phyloP scores from a whole-genome alignment of 2,113 vertebrate genomes.

The Semicossyphus pulcher region DNA sequence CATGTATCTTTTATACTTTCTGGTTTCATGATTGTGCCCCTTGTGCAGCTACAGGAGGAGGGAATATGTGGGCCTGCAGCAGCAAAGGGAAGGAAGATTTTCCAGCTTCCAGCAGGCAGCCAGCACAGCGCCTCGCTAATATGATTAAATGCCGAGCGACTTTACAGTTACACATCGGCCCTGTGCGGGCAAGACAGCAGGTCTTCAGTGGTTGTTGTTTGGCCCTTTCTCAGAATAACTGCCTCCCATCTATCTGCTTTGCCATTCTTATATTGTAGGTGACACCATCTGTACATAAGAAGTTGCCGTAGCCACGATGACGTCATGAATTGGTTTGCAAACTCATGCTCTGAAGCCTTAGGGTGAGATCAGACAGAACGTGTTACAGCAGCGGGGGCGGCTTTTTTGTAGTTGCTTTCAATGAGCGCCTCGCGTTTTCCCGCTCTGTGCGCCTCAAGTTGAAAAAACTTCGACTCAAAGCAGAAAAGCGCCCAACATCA shows the following conservation, averaged over 20 bases:
- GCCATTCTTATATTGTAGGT: not conserved
- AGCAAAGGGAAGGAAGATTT: not conserved
- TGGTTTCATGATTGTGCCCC: not conserved
- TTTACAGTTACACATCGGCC: not conserved
- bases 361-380: too few relatives aligned
- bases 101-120: not conserved
- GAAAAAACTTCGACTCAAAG: too few relatives aligned
- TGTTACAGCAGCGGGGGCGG: too few relatives aligned
- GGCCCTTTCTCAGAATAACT: not conserved
- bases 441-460: too few relatives aligned
- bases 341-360: too few relatives aligned
- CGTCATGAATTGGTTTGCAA: too few relatives aligned
- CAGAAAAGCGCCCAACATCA: too few relatives aligned
- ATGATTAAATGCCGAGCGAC: not conserved
- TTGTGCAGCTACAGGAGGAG: not conserved
- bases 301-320: too few relatives aligned
- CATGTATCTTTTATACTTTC: conserved; percentile 4
- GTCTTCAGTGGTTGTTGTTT: not conserved
- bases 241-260: not conserved
- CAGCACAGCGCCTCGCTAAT: not conserved
- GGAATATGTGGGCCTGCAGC: not conserved
- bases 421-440: too few relatives aligned
- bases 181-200: not conserved
- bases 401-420: too few relatives aligned
- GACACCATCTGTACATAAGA: not conserved